A percentile compares a stretch with the other conserved stretches of the same genome.
phyloP scores from a whole-genome alignment of 2,113 vertebrate species.

The Trochalopteron elliotii region DNA sequence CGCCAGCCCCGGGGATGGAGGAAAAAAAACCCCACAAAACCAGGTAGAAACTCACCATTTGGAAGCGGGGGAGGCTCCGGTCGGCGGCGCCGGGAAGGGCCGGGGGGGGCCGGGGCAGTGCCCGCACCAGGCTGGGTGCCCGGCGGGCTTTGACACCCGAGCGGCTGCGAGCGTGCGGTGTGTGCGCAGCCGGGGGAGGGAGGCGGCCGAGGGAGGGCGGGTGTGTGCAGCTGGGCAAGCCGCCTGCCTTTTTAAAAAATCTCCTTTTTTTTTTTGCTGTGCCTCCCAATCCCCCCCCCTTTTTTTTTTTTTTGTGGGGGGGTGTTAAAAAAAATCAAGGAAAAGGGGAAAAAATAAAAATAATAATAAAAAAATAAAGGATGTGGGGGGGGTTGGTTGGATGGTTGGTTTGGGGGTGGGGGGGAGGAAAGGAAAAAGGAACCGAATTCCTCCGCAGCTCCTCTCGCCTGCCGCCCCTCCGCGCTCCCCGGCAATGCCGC shows the following conservation, averaged over 20 bases:
- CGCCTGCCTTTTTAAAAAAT: constrained; percentile 49
- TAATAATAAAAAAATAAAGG: too few relatives aligned
- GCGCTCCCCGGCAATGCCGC: too few relatives aligned
- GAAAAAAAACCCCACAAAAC: background rate
- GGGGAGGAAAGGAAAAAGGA: too few relatives aligned
- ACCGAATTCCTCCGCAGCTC: too few relatives aligned
- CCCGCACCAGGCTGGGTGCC: constrained; percentile 6
- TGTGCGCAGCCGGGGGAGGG: constrained; percentile 28
- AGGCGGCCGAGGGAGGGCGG: background rate
- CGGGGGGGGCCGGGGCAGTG: background rate
- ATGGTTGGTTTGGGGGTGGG: too few relatives aligned
- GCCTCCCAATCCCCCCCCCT: too few relatives aligned
- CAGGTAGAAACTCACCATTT: constrained; percentile 74
- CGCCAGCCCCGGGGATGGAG: constrained; percentile 37
- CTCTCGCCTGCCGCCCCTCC: too few relatives aligned
- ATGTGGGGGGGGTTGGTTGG: too few relatives aligned
- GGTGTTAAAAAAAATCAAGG: too few relatives aligned
- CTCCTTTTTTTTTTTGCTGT: background rate
- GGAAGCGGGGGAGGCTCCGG: constrained; percentile 57
- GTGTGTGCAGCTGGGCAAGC: background rate
- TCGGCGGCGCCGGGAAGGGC: constrained; percentile 31
- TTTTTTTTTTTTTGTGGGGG: too few relatives aligned
- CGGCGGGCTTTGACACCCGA: constrained; percentile 36
- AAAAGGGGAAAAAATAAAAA: too few relatives aligned
- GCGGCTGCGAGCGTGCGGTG: background rate